A percentile compares a stretch with the other conserved stretches of the same genome.
phyloP scores from a whole-genome alignment of 2,797 vertebrate genomes.

The Intellagama lesueurii region DNA sequence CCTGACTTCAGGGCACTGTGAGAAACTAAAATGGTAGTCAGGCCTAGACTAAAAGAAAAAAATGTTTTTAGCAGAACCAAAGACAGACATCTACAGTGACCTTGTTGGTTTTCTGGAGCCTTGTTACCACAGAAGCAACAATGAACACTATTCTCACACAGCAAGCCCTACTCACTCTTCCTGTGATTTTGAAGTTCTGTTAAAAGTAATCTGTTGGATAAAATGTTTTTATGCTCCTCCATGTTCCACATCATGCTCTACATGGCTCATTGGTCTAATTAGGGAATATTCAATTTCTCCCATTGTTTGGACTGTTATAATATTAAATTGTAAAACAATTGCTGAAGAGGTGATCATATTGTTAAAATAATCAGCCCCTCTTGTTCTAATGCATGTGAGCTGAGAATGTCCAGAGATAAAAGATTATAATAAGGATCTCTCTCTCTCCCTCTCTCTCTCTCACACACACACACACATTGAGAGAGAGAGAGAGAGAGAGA shows the following conservation, averaged over 20 bases:
- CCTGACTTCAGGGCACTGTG: not conserved
- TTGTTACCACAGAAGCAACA: not conserved
- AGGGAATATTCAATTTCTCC: not conserved
- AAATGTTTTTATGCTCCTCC: not conserved
- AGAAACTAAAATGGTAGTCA: not conserved
- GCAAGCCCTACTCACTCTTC: not conserved
- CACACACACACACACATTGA: too few relatives aligned
- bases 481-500: too few relatives aligned
- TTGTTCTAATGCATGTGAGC: not conserved
- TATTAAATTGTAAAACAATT: slow-evolving; percentile 11
- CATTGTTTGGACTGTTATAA: not conserved
- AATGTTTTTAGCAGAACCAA: not conserved
- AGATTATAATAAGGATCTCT: not conserved
- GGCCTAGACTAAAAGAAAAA: too few relatives aligned
- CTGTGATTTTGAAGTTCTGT: not conserved
- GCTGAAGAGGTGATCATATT: not conserved
- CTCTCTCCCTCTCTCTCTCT: too few relatives aligned
- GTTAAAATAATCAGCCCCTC: not conserved
- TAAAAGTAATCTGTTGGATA: not conserved
- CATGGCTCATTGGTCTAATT: slow-evolving; percentile 5
- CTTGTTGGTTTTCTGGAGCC: not conserved
- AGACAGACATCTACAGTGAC: not conserved
- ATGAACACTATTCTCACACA: not conserved
- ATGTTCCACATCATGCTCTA: not conserved
- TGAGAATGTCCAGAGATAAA: not conserved